Evolutionary conservation across 1,140 invertebrate species (phyloP), one percentile per base, ranked within the genome.

Genomic region (Aphelenchoides avenae): DNA sequence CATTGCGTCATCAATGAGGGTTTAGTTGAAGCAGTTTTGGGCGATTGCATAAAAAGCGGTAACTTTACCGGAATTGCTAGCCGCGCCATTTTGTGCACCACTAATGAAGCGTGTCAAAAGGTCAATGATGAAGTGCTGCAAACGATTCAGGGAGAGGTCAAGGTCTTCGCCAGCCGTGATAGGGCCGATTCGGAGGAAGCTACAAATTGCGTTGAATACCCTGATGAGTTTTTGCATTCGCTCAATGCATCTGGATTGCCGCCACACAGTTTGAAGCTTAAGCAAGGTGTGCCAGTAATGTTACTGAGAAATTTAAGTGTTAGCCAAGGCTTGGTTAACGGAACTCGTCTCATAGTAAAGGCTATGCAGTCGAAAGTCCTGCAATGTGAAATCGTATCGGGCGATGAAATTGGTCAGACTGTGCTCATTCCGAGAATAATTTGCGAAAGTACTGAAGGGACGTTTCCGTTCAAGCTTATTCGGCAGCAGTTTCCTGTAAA

Each of bases 291-390:
- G 5, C 52, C 61, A n/a, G 53, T 80, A 2, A 80, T 80, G 56
- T 52, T 80, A 5, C 39, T 80, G 1, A 20, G 78, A 33, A 80
- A 80, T 57, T 31, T 79, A 6, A 50, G 72, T 52, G 40, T 68
- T 7, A 51, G 30, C 5, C 31, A 40, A 47, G 68, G 73, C 13
- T 54, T 79, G 15, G 37, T 34, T n/a, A 51, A 51, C 31, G 49
- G 49, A 51, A 51, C 49, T 3, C 1, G 49, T 15, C 6, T 51
- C n/a, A 50, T 18, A 4, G 27, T 51, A 4, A 15, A 51, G 3
- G n/a, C 7, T n/a, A 51, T 51, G 49, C 3, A 42, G 5, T 40
- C 24, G 3, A 4, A 44, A 26, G 3, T 5, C 11, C n/a, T 51
- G 9, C 5, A 3, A 4, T 51, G 49, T 26, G 29, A 41, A 20